Conservation (phyloP, 1,140 invertebrate genomes). For the Leptoteleia sp. region DNA sequence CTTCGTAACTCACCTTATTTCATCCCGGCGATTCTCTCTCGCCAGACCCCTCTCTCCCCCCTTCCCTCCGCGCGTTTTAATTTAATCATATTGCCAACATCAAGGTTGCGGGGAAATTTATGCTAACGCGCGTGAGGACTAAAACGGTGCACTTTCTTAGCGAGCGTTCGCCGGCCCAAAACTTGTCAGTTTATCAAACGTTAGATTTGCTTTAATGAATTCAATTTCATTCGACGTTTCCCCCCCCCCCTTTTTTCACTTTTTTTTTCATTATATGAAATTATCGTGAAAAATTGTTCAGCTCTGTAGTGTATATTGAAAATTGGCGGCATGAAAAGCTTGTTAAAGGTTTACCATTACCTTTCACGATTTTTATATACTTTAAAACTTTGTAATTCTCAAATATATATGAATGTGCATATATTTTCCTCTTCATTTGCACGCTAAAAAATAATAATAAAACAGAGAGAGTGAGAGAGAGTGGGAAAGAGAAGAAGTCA, state of each 20-base stretch:
- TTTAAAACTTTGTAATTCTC: too few relatives aligned
- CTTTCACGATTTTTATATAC: background rate
- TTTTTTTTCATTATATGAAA: background rate
- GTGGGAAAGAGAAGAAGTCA: too few relatives aligned
- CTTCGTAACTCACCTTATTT: constrained; percentile 57
- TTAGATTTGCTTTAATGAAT: constrained; percentile 18
- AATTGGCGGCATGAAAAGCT: background rate
- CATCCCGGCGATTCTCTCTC: too few relatives aligned
- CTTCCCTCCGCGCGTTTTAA: too few relatives aligned
- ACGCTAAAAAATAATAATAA: too few relatives aligned
- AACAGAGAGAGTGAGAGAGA: too few relatives aligned
- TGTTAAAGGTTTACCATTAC: too few relatives aligned
- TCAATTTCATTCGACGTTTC: background rate
- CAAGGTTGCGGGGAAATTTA: constrained; percentile 48
- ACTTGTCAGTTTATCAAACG: constrained; percentile 15
- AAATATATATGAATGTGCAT: too few relatives aligned
- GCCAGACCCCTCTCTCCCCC: too few relatives aligned
- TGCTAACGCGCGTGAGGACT: constrained; percentile 37
- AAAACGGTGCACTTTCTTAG: constrained; percentile 34
- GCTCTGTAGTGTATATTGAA: background rate
- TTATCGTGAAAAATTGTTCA: background rate
- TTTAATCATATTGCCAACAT: constrained; percentile 58
- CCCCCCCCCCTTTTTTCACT: too few relatives aligned
- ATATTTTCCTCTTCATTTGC: too few relatives aligned
- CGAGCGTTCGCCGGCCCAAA: constrained; percentile 10